A percentile compares a stretch with the other conserved stretches of the same genome.
phyloP scores from a whole-genome alignment of 2,113 vertebrate genomes.

The Tiliqua scincoides region DNA sequence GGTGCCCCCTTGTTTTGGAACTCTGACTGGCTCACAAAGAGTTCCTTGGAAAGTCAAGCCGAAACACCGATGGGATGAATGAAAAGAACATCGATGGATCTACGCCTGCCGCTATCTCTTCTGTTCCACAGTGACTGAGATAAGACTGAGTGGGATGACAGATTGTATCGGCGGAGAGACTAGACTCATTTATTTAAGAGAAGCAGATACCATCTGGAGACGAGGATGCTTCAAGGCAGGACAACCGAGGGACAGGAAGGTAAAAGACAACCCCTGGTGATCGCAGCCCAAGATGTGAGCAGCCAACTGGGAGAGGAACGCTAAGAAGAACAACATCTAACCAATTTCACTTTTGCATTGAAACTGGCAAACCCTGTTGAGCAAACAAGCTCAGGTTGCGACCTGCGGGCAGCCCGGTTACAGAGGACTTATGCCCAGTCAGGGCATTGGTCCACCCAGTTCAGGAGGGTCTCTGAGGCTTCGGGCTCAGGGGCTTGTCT shows the following conservation, averaged over 20 bases:
- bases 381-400: neutral
- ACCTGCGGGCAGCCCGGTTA: neutral
- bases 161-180: constrained; percentile 69
- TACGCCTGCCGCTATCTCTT: constrained; percentile 56
- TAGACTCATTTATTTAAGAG: constrained; percentile 71
- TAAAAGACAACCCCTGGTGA: constrained; percentile 8
- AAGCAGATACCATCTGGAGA: constrained; percentile 53
- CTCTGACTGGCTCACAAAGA: constrained; percentile 33
- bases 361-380: neutral
- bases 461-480: too few species aligned
- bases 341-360: neutral
- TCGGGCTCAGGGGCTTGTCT: too few species aligned
- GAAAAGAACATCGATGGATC: constrained; percentile 52
- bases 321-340: neutral
- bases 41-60: constrained; percentile 51
- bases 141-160: constrained; percentile 64
- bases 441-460: neutral
- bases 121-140: constrained; percentile 66
- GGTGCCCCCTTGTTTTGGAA: constrained; percentile 34
- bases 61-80: constrained; percentile 52
- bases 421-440: too few species aligned
- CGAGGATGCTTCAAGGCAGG: constrained; percentile 47
- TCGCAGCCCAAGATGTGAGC: neutral
- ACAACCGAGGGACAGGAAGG: constrained; percentile 18
- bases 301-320: constrained; percentile 8